phyloP scores from a whole-genome alignment of 2,797 vertebrate genomes.

The Coregonus ussuriensis region DNA sequence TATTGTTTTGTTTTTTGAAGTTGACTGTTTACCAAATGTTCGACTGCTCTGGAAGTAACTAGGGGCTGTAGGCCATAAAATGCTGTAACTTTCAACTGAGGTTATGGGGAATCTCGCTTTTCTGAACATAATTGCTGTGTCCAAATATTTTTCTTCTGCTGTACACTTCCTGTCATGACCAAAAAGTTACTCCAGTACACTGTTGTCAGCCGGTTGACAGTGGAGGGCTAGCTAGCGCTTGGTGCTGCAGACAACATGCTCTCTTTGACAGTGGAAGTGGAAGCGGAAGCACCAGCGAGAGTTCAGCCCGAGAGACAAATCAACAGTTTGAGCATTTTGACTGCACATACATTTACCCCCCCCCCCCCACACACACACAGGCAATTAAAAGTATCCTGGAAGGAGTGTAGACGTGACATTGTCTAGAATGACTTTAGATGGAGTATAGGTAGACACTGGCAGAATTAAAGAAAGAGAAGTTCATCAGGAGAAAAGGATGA shows the following conservation, averaged over 20 bases:
- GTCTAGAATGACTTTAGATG: neutral
- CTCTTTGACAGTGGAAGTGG: constrained; percentile 5
- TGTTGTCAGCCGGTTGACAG: constrained; percentile 1
- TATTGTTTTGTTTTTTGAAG: neutral
- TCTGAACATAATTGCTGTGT: constrained; percentile 11
- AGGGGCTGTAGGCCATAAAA: neutral
- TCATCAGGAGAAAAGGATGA: neutral
- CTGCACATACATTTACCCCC: neutral
- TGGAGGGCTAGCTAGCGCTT: neutral
- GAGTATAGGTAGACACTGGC: neutral
- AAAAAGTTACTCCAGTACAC: neutral
- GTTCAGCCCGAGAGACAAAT: neutral
- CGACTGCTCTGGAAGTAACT: neutral
- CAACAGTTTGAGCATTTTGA: neutral
- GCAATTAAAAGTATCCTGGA: neutral
- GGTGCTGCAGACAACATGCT: neutral
- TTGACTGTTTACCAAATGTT: neutral
- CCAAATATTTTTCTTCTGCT: neutral
- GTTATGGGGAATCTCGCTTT: neutral
- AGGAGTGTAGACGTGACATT: neutral
- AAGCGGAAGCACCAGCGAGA: neutral
- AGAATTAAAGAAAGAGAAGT: neutral
- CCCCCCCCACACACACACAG: neutral
- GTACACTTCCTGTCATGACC: constrained; percentile 9
- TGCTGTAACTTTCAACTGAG: neutral